Evolutionary conservation across 2,113 vertebrate genomes (phyloP).

Genomic region (Chlorocebus sabaeus): DNA sequence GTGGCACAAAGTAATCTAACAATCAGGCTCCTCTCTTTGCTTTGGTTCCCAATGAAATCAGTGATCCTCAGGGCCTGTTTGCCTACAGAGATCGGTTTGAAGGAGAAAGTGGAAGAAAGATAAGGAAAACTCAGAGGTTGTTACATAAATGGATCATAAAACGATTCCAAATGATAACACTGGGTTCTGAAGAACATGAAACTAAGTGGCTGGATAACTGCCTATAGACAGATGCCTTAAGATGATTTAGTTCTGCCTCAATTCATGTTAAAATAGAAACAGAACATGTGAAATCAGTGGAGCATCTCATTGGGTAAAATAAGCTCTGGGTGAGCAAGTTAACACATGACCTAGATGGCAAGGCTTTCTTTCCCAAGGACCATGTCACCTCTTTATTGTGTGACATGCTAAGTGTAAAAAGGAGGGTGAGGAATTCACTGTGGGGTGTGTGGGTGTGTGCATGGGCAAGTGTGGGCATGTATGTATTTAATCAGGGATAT

Average conservation of each 20-base stretch:
- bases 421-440: not conserved
- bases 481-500: not conserved
- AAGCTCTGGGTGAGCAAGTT: constrained; percentile 25
- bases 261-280: constrained; percentile 58
- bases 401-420: not conserved
- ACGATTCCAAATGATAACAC: constrained; percentile 13
- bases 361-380: constrained; percentile 1
- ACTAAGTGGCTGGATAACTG: constrained; percentile 14
- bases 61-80: not conserved
- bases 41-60: not conserved
- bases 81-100: not conserved
- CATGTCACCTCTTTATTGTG: not conserved
- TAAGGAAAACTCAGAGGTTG: not conserved
- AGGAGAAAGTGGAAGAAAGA: not conserved
- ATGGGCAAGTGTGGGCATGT: not conserved
- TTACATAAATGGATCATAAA: constrained; percentile 41
- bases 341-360: constrained; percentile 5
- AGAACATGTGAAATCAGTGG: constrained; percentile 34
- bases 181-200: constrained; percentile 28
- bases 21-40: not conserved
- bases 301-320: constrained; percentile 46
- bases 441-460: not conserved
- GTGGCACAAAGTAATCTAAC: not conserved
- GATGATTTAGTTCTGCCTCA: constrained; percentile 36
- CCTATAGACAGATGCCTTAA: constrained; percentile 45